phyloP scores from a whole-genome alignment of 1,140 invertebrate species.

The Aplysia californica region DNA sequence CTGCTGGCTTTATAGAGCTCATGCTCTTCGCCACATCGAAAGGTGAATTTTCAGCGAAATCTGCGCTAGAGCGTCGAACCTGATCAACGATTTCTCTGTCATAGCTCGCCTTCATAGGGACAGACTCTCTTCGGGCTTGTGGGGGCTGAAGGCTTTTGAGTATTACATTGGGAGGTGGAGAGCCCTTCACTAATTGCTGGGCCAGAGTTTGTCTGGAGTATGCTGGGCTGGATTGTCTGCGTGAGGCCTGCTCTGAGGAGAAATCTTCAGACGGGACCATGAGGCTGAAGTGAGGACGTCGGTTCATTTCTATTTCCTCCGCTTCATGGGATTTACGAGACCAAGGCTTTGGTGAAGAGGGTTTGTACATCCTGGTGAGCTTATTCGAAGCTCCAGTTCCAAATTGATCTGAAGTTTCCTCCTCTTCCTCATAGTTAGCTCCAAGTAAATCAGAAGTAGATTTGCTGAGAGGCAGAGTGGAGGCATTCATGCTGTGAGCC shows the following conservation, averaged over 20 bases:
- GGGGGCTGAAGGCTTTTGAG: slow-evolving; percentile 36
- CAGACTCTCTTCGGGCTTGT: slow-evolving; percentile 13
- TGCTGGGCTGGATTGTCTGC: background rate
- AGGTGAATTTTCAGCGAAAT: background rate
- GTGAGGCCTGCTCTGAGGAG: slow-evolving; percentile 10
- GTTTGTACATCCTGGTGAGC: background rate
- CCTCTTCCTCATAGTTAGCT: background rate
- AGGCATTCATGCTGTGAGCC: background rate
- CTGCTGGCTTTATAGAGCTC: slow-evolving; percentile 17
- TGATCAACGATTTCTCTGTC: slow-evolving; percentile 38
- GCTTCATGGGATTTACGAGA: slow-evolving; percentile 32
- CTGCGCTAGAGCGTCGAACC: slow-evolving; percentile 28
- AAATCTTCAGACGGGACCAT: background rate
- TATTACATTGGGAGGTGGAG: slow-evolving; percentile 45
- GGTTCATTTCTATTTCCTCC: slow-evolving; percentile 24
- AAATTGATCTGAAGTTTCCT: background rate
- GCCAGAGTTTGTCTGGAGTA: background rate
- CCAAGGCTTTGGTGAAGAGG: slow-evolving; percentile 6
- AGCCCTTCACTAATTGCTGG: slow-evolving; percentile 14
- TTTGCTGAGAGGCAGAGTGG: background rate
- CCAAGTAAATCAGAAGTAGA: background rate
- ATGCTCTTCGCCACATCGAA: background rate
- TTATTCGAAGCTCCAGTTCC: background rate
- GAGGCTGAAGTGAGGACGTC: background rate
- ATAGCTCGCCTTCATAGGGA: slow-evolving; percentile 41